Base-by-base conservation (phyloP, 2,888 invertebrate genomes). In the Liposcelis brunnea region DNA sequence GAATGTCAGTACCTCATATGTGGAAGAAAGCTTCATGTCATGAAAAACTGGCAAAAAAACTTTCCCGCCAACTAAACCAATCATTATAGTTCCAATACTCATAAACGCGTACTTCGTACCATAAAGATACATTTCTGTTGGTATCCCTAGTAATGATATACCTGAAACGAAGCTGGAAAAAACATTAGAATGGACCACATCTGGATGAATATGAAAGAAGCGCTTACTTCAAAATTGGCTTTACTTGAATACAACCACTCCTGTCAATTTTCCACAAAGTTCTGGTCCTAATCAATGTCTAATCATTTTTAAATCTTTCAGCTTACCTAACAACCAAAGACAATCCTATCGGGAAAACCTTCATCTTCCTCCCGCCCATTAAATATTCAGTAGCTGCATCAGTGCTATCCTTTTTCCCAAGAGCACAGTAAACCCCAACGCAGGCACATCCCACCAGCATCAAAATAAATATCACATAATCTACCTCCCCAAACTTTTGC, bases 331-430 rank as follows among this genome's bases (percentile, higher is more conserved):
- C 87, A 48, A 89, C 77, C 31, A 90, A 68, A 1, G 87, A 87
- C 71, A 89, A 71, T 31, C 85, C 73, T 44, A 89, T 79, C 2
- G 89, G 89, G 58, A 89, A 68, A 15, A 79, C 75, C 56, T 77
- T 73, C 84, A 89, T 84, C 55, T 77, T 77, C 53, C 85, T 70
- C 45, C 82, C 81, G 16, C 85, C 87, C 46, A 87, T 75, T 43
- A 89, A 69, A 58, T 87, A 86, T 46, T 70, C 69, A 6, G 26
- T 26, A 2, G 77, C 69, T 5, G 67, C 68, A 35, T 35, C 35
- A 5, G 15, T 69, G 49, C 75, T 74, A 58, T 77, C 75, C 10
- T 16, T 35, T 35, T 10, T 10, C 35, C 16, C 5, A 7, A 35
- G 16, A 15, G 35, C 14, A 16, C 10, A 35, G 10, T 35, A 35